phyloP scores from a whole-genome alignment of 2,888 invertebrate species.

The Mactromeris polynyma region DNA sequence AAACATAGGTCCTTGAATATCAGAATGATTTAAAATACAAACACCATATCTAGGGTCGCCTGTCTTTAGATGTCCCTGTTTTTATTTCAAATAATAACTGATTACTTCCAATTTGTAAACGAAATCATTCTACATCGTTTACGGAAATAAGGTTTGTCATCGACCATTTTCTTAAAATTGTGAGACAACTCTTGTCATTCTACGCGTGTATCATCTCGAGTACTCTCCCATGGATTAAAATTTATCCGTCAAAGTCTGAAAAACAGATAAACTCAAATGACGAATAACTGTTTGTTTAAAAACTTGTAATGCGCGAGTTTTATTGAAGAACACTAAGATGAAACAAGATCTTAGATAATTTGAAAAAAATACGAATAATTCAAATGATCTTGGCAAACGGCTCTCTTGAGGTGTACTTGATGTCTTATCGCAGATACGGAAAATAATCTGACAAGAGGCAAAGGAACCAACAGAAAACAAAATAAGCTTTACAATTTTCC shows the following conservation, averaged over 20 bases:
- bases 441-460: constrained; percentile 35
- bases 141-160: too few relatives aligned
- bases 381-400: constrained; percentile 16
- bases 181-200: background rate
- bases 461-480: constrained; percentile 41
- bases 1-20: too few relatives aligned
- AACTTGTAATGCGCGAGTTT: background rate
- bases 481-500: constrained; percentile 48
- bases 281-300: background rate
- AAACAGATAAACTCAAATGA: background rate
- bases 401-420: constrained; percentile 7
- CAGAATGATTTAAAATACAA: too few relatives aligned
- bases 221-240: constrained; percentile 9
- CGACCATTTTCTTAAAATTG: background rate
- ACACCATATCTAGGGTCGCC: too few relatives aligned
- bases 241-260: background rate
- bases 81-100: too few relatives aligned
- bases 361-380: constrained; percentile 15
- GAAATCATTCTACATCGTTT: too few relatives aligned
- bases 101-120: too few relatives aligned
- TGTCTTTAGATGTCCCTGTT: too few relatives aligned
- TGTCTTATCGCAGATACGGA: constrained; percentile 31
- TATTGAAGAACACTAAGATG: background rate
- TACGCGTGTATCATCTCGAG: background rate
- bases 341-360: constrained; percentile 17